phyloP scores from a whole-genome alignment of 2,888 invertebrate species.

The Minunthozetes semirufus region DNA sequence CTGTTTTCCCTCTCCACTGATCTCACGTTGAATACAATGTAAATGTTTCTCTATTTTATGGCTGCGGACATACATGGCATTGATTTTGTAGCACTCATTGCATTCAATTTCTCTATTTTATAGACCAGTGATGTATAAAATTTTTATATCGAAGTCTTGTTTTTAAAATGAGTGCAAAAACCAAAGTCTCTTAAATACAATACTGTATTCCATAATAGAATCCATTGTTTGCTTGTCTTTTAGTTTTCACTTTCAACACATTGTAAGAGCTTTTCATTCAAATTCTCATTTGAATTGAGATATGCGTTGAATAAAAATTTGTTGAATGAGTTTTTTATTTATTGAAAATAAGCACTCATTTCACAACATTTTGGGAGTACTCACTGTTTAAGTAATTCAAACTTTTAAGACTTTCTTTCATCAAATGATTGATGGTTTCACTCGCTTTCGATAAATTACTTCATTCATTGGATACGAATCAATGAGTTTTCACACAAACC shows the following conservation, averaged over 20 bases:
- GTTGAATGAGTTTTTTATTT: background rate
- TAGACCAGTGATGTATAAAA: background rate
- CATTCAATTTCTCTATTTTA: background rate
- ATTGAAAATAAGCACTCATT: background rate
- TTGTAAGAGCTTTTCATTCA: background rate
- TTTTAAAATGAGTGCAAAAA: constrained; percentile 10
- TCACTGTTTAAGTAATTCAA: no score
- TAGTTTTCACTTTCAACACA: constrained; percentile 4
- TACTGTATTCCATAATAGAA: constrained; percentile 8
- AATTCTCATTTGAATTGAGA: constrained; percentile 20
- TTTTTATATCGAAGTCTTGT: background rate
- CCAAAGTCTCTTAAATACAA: background rate
- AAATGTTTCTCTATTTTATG: background rate
- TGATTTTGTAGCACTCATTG: constrained; percentile 21
- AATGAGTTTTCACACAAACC: no score
- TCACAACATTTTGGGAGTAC: background rate
- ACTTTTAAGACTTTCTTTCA: no score
- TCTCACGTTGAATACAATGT: constrained; percentile 6
- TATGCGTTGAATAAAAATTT: background rate
- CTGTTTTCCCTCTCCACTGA: background rate
- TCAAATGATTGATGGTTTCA: no score
- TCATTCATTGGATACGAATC: no score
- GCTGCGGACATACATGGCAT: background rate
- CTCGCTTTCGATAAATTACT: no score
- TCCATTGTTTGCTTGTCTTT: constrained; percentile 9